Evolutionary conservation across 2,888 invertebrate species (phyloP), one percentile per base, ranked within the genome.

Genomic region (Oasisia sp.): DNA sequence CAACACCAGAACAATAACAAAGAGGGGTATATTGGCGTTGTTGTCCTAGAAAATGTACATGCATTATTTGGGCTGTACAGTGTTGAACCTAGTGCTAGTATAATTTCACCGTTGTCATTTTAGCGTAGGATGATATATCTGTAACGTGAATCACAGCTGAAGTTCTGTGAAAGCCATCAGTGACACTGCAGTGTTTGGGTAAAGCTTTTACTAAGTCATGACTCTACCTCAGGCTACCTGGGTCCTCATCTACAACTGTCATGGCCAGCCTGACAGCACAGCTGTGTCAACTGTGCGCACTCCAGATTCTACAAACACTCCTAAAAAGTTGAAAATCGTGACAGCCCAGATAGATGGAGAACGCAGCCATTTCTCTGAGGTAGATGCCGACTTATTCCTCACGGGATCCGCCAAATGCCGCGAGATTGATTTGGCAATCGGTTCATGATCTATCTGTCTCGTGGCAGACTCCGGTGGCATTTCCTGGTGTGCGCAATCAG

Each of bases 391-490:
- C 74, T 74, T 7, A 74, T 74, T 74, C 74, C 74, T 74, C n/a
- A 7, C 27, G 74, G 74, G n/a, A 74, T 74, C 19, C 14, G 74
- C 74, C 27, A 27, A 74, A 74, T 74, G 74, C 19, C 7, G 74
- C n/a, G 27, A 74, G 74, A 74, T 74, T 74, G 74, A 74, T 74
- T 74, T 19, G 14, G 74, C 74, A 74, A 74, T 74, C 74, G 19
- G 74, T 74, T 74, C 74, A 74, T 74, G 74, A 74, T 74, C 74
- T 74, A 74, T 74, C 27, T n/a, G 74, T 74, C 74, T 74, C 27
- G 74, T 74, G 27, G 74, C 74, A 74, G n/a, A 74, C 74, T n/a
- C n/a, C 14, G 14, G 74, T 74, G 74, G 74, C 74, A 74, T 74
- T 74, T 74, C 74, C 74, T 19, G 74, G 74, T n/a, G n/a, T 27